Percentiles rank a stretch among this genome's conserved stretches.
phyloP scores from a whole-genome alignment of 2,888 invertebrate species.

The Pyrrhopygopsis socrates region DNA sequence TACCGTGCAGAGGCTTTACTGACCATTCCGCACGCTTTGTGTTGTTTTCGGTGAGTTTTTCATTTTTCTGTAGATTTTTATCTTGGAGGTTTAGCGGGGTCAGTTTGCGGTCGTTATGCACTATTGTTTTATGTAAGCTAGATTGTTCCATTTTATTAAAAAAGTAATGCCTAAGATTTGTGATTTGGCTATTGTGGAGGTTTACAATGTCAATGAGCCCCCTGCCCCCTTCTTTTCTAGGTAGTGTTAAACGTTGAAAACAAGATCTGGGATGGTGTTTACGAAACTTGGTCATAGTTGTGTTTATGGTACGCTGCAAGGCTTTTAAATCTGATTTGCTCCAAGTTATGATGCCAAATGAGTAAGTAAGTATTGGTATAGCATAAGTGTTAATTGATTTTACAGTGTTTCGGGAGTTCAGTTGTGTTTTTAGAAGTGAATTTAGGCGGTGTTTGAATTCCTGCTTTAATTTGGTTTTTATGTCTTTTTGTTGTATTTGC shows the following conservation, averaged over 20 bases:
- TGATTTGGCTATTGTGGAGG: constrained; percentile 74
- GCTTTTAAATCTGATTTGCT: constrained; percentile 57
- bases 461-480: constrained; percentile 38
- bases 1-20: constrained; percentile 48
- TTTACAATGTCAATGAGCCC: constrained; percentile 75
- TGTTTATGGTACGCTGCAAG: constrained; percentile 67
- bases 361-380: constrained; percentile 79
- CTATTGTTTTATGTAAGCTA: constrained; percentile 28
- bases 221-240: constrained; percentile 68
- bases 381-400: constrained; percentile 78
- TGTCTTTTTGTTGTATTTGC: constrained; percentile 59
- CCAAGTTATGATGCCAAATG: constrained; percentile 80
- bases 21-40: constrained; percentile 40
- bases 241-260: constrained; percentile 67
- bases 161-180: constrained; percentile 63
- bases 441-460: constrained; percentile 58
- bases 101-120: too few species aligned
- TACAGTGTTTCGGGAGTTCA: constrained; percentile 62
- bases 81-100: constrained; percentile 25
- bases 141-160: constrained; percentile 24
- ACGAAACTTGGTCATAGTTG: constrained; percentile 54
- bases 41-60: not conserved
- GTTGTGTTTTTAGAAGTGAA: constrained; percentile 2
- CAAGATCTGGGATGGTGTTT: constrained; percentile 79
- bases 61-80: constrained; percentile 9